Percentiles rank a stretch among this genome's conserved stretches.
phyloP scores from a whole-genome alignment of 2,888 invertebrate genomes.

The Nemotelus pantherinus region DNA sequence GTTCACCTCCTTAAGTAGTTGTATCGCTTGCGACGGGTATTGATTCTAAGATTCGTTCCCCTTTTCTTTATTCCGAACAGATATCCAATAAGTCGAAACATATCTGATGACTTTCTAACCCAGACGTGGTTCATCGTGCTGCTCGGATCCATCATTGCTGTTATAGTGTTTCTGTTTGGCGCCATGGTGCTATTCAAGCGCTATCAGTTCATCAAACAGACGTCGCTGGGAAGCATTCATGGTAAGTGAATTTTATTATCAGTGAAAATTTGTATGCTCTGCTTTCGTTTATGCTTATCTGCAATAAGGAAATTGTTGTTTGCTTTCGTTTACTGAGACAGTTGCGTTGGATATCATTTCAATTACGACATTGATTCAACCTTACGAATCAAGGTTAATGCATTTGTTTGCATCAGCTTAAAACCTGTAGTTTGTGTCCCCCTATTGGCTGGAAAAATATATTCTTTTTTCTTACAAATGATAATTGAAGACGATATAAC shows the following conservation, averaged over 20 bases:
- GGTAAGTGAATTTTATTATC: slow-evolving; percentile 58
- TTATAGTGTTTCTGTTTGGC: slow-evolving; percentile 83
- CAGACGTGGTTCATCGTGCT: slow-evolving; percentile 92
- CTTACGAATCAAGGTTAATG: too few species aligned
- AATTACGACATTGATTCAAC: too few species aligned
- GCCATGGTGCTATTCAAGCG: slow-evolving; percentile 82
- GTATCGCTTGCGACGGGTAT: slow-evolving; percentile 5
- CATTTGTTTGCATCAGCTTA: too few species aligned
- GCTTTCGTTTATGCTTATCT: background rate
- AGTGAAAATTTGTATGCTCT: slow-evolving; percentile 27
- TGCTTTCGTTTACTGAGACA: background rate
- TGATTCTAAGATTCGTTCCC: background rate
- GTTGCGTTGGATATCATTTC: background rate
- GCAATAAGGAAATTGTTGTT: too few species aligned
- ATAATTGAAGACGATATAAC: too few species aligned
- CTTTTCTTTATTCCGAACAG: slow-evolving; percentile 58
- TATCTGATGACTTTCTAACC: slow-evolving; percentile 79
- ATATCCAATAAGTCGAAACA: slow-evolving; percentile 67
- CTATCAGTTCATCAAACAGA: slow-evolving; percentile 77
- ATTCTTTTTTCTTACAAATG: too few species aligned
- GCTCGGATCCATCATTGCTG: slow-evolving; percentile 84
- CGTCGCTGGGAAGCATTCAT: slow-evolving; percentile 71
- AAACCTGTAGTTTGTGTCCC: too few species aligned
- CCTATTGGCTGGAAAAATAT: too few species aligned
- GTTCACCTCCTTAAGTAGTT: slow-evolving; percentile 42